Percentiles rank a stretch among this genome's conserved stretches.
phyloP scores from a whole-genome alignment of 2,888 invertebrate genomes.

The Lasioglossum villosulum region DNA sequence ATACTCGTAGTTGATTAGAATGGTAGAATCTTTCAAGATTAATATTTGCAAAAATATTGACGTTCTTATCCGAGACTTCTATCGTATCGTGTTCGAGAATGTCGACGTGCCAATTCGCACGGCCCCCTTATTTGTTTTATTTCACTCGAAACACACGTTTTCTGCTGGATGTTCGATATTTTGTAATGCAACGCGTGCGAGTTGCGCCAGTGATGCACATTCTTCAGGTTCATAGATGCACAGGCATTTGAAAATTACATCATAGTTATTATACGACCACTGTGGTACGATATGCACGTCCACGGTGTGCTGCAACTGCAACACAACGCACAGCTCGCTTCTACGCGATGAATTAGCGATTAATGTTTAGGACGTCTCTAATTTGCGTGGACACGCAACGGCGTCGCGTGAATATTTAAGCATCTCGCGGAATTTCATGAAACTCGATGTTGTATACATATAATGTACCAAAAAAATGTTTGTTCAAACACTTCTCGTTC shows the following conservation, averaged over 20 bases:
- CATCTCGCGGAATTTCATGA: background rate
- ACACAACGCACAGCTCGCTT: background rate
- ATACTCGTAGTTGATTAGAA: too few species aligned
- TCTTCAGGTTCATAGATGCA: constrained; percentile 27
- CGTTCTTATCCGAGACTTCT: background rate
- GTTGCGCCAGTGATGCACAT: constrained; percentile 17
- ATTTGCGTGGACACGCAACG: background rate
- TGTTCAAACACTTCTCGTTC: too few species aligned
- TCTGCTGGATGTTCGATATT: constrained; percentile 5
- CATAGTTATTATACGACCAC: constrained; percentile 48
- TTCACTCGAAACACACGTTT: background rate
- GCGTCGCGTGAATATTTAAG: background rate
- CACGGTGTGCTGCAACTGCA: background rate
- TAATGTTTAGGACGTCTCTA: background rate
- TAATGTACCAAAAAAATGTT: background rate
- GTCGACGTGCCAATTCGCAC: background rate
- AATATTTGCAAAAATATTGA: background rate
- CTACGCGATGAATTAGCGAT: background rate
- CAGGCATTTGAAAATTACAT: constrained; percentile 48
- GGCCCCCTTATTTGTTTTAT: background rate
- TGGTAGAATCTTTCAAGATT: background rate
- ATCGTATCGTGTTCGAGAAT: background rate
- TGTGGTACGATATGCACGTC: constrained; percentile 35
- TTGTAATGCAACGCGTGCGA: constrained; percentile 19
- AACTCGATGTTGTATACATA: background rate